phyloP scores from a whole-genome alignment of 2,888 invertebrate genomes.

The Pammene aurita region DNA sequence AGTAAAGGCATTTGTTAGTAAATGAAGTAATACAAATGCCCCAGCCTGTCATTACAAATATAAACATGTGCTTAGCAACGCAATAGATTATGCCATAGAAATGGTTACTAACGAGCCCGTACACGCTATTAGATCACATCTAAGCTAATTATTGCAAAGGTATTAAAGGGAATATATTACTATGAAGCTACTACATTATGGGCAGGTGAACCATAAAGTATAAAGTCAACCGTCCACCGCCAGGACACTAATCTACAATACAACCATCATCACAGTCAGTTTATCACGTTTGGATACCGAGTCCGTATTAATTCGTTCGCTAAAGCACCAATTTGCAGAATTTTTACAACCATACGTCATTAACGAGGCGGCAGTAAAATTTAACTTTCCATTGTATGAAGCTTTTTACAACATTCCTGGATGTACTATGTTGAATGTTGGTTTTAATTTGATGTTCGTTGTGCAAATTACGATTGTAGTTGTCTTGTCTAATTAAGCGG shows the following conservation, averaged over 20 bases:
- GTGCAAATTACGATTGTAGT: conserved; percentile 39
- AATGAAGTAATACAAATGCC: conserved; percentile 7
- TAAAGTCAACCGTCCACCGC: conserved; percentile 46
- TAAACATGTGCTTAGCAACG: conserved; percentile 26
- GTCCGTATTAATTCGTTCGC: conserved; percentile 70
- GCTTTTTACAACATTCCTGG: conserved; percentile 8
- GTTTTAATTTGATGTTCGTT: conserved; percentile 43
- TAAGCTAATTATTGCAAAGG: conserved; percentile 37
- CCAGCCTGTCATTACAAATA: conserved; percentile 24
- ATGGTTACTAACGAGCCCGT: conserved; percentile 9
- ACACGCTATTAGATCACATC: conserved; percentile 29
- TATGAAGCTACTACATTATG: conserved; percentile 46
- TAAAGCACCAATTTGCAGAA: conserved; percentile 66
- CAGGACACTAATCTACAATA: conserved; percentile 60
- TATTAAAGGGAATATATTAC: conserved; percentile 34
- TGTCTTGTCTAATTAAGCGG: conserved; percentile 32
- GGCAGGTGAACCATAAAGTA: conserved; percentile 61
- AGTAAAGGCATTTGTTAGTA: background rate
- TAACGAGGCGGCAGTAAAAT: conserved; percentile 53
- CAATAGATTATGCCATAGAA: conserved; percentile 37
- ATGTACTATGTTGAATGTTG: conserved; percentile 17
- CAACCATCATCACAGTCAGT: conserved; percentile 62
- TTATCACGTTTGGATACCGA: conserved; percentile 65
- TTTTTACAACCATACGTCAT: conserved; percentile 75
- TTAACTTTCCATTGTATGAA: conserved; percentile 51